Evolutionary conservation across 2,113 vertebrate species (phyloP).

Genomic region (Takifugu flavidus): DNA sequence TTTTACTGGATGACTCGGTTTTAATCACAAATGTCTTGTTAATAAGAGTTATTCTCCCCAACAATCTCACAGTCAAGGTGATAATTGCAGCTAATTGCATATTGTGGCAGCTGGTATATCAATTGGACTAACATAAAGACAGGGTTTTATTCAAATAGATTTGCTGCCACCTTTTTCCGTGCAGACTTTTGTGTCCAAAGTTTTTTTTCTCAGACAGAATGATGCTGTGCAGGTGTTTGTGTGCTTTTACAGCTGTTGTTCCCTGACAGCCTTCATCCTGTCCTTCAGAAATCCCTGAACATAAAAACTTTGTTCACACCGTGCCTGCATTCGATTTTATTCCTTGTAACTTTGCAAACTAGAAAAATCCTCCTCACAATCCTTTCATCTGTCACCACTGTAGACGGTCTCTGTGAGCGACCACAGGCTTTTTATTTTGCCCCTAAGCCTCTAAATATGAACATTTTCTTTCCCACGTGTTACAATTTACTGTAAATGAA

Average conservation of each 20-base stretch:
- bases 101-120: too few species aligned
- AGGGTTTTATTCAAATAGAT: too few species aligned
- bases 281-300: slow-evolving; percentile 10
- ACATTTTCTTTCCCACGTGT: slow-evolving; percentile 19
- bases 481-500: slow-evolving; percentile 6
- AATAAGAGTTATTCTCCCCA: too few species aligned
- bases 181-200: too few species aligned
- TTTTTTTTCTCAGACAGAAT: slow-evolving; percentile 1
- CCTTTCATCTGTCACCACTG: slow-evolving; percentile 15
- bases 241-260: slow-evolving; percentile 2
- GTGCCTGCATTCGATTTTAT: slow-evolving; percentile 16
- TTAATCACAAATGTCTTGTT: too few species aligned
- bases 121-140: too few species aligned
- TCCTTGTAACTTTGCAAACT: slow-evolving; percentile 20
- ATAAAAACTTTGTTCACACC: slow-evolving; percentile 3
- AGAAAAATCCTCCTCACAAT: slow-evolving; percentile 13
- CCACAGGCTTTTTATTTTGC: background rate
- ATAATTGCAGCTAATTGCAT: too few species aligned
- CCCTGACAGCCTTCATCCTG: slow-evolving; percentile 6
- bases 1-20: too few species aligned
- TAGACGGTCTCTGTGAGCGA: slow-evolving; percentile 5
- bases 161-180: too few species aligned
- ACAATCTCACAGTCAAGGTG: too few species aligned
- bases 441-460: slow-evolving; percentile 1
- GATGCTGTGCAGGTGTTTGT: background rate